Evolutionary conservation across 2,888 invertebrate genomes (phyloP), one percentile per base, ranked within the genome.

Genomic region (Calameuta filiformis): DNA sequence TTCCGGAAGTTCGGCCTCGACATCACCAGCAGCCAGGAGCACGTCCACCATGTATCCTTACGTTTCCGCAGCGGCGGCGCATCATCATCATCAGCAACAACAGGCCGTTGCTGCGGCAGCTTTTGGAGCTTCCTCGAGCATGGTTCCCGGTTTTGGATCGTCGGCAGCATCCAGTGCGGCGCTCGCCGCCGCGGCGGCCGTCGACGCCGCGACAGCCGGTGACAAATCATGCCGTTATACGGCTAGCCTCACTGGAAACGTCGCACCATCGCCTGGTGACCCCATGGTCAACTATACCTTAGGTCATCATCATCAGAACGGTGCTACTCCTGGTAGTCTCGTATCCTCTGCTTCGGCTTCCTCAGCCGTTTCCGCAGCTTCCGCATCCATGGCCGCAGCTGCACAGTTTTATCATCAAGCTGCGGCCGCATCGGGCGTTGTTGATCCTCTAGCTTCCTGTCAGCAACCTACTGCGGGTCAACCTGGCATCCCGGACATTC

Each of bases 391-490:
- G 94, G 95, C 94, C 75, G 94, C 95, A 35, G 93, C 94, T 84
- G 97, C 97, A 35, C 97, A 97, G 92, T 97, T 97, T 93, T 97
- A 97, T 93, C 97, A 98, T 92, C 97, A 97, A 90, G 96, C 97
- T 69, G 95, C 95, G 31, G 94, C 94, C 78, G 95, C 95, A 69
- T 94, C 95, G 86, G 96, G 96, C 88, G 95, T 95, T 81, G 96
- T 96, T 88, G 97, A 97, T 89, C 95, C 97, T 89, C 94, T 97
- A 82, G 95, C 95, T 86, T 95, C 95, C 78, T 97, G 97, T 93
- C 94, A 95, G 82, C 96, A 96, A 91, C 94, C 95, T 81, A 93
- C 95, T 79, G 95, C 96, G 81, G 96, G 96, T 82, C 97, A 97
- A 92, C 96, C 97, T 79, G 91, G 91, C 40, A 95, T 98, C 91